phyloP scores from a whole-genome alignment of 1,140 invertebrate species.

The Rhopalosiphum padi region DNA sequence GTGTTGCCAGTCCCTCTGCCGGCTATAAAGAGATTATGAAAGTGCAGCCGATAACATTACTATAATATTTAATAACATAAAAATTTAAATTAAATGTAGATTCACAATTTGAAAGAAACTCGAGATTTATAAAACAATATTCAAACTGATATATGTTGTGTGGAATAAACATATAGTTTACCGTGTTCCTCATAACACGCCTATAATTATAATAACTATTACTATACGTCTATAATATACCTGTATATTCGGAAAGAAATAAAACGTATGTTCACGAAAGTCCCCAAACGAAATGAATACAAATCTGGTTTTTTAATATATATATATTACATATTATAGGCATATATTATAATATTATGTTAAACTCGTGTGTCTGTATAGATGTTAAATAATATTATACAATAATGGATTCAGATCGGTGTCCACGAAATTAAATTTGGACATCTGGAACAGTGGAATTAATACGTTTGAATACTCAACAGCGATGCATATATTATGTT shows the following conservation, averaged over 20 bases:
- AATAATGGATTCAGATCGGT: background rate
- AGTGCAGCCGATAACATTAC: no score
- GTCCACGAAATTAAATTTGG: background rate
- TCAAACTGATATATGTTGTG: background rate
- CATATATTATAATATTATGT: background rate
- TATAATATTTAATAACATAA: no score
- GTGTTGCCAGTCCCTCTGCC: no score
- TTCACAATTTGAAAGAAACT: no score
- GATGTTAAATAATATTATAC: background rate
- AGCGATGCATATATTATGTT: background rate
- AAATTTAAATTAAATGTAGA: no score
- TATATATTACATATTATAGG: background rate
- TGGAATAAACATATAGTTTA: background rate
- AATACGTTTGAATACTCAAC: background rate
- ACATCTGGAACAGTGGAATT: background rate
- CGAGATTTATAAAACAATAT: background rate
- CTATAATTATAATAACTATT: background rate
- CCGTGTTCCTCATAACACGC: background rate
- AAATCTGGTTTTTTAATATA: background rate
- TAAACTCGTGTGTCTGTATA: background rate
- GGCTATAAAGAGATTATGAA: no score
- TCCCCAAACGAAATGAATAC: background rate
- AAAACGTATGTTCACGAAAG: background rate
- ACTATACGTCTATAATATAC: no score
- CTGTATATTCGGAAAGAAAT: background rate